Evolutionary conservation across 2,888 invertebrate genomes (phyloP).

Genomic region (Molorchus minor): DNA sequence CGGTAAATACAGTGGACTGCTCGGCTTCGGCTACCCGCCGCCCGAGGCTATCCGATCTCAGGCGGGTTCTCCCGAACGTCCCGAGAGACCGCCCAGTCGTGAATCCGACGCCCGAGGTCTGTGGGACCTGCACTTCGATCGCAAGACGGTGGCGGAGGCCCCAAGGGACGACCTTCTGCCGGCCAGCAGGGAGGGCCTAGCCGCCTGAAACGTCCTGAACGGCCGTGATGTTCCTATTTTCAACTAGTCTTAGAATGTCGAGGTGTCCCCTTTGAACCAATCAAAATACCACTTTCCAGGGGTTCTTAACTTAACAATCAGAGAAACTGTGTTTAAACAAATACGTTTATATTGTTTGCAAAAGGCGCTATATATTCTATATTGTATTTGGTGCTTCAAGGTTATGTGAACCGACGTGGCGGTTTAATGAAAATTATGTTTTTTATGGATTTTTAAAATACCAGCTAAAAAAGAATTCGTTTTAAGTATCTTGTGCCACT

Average conservation of each 20-base stretch:
- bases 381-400: too few relatives aligned
- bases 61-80: conserved; percentile 65
- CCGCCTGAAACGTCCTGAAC: conserved; percentile 66
- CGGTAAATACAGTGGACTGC: conserved; percentile 77
- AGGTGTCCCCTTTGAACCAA: conserved; percentile 23
- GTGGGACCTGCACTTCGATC: conserved; percentile 69
- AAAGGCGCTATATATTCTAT: too few relatives aligned
- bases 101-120: conserved; percentile 63
- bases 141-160: conserved; percentile 62
- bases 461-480: too few relatives aligned
- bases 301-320: too few relatives aligned
- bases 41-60: conserved; percentile 65
- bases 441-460: too few relatives aligned
- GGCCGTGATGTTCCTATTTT: conserved; percentile 66
- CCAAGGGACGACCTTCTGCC: conserved; percentile 66
- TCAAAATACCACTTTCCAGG: not conserved
- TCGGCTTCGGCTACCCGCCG: conserved; percentile 79
- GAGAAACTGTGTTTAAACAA: too few relatives aligned
- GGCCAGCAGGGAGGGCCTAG: conserved; percentile 77
- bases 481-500: too few relatives aligned
- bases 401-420: too few relatives aligned
- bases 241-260: conserved; percentile 55
- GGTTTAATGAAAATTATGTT: too few relatives aligned
- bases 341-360: too few relatives aligned
- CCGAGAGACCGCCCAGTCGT: conserved; percentile 61